phyloP scores from a whole-genome alignment of 2,113 vertebrate species.

The Apaloderma vittatum region DNA sequence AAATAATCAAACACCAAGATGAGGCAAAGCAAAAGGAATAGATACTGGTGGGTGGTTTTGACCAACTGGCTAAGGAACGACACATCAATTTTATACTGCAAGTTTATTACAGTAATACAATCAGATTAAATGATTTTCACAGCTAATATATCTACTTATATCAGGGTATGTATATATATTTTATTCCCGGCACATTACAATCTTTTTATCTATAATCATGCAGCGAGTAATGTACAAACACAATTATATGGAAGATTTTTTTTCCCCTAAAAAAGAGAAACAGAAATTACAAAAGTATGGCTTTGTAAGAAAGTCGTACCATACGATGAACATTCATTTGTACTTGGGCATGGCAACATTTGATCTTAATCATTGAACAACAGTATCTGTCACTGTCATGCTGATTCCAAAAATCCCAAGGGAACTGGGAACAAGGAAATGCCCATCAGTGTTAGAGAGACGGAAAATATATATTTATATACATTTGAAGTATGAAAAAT shows the following conservation, averaged over 20 bases:
- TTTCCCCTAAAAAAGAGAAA: not conserved
- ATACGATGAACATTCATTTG: slow-evolving; percentile 25
- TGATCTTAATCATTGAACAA: not conserved
- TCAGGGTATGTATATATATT: not conserved
- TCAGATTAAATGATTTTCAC: slow-evolving; percentile 13
- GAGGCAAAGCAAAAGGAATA: not conserved
- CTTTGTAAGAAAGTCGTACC: slow-evolving; percentile 32
- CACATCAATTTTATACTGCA: slow-evolving; percentile 16
- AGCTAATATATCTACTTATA: not conserved
- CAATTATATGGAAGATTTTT: not conserved
- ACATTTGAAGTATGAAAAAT: not conserved
- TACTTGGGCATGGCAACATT: not conserved
- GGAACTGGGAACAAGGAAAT: not conserved
- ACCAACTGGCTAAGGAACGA: slow-evolving; percentile 16
- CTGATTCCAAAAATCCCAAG: not conserved
- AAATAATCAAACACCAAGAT: not conserved
- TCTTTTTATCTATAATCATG: slow-evolving; percentile 43
- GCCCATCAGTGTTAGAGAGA: not conserved
- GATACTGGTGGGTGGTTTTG: not conserved
- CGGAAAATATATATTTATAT: not conserved
- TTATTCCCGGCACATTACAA: not conserved
- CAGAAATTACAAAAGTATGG: slow-evolving; percentile 50
- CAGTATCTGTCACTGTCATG: not conserved
- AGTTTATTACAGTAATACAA: slow-evolving; percentile 63
- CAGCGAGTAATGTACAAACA: slow-evolving; percentile 1